These are phyloP conservation scores for Tetramorium simillimum DNA, from an alignment of 1,140 invertebrate genomes.

Conservation along the genomic window DNA sequence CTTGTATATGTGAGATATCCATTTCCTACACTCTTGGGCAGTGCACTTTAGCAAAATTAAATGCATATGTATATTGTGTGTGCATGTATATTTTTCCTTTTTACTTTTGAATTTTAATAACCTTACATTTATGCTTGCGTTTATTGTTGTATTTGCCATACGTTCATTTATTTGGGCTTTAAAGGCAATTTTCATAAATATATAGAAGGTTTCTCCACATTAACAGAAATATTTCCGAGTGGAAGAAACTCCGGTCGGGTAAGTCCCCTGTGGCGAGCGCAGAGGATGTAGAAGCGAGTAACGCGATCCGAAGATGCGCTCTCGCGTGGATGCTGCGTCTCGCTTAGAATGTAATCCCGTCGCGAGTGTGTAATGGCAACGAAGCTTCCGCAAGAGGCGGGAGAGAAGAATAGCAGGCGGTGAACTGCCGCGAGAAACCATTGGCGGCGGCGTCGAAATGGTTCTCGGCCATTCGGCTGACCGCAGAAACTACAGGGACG, in stretches of 20 bases:
- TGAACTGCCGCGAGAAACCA: constrained; percentile 49
- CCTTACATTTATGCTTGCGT: neutral
- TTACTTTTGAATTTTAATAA: constrained; percentile 2
- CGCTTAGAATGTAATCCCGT: constrained; percentile 56
- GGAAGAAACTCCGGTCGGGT: constrained; percentile 7
- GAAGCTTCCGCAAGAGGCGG: constrained; percentile 41
- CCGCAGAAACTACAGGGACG: constrained; percentile 21
- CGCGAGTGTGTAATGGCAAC: constrained; percentile 16
- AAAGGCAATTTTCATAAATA: constrained; percentile 47
- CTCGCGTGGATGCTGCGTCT: constrained; percentile 11
- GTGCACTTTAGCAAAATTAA: neutral
- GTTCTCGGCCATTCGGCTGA: constrained; percentile 38
- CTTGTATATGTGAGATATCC: neutral
- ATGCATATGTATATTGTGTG: neutral
- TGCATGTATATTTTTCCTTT: neutral
- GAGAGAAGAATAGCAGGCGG: constrained; percentile 53
- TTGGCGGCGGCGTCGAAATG: constrained; percentile 55
- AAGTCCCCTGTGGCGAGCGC: constrained; percentile 33
- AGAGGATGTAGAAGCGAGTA: neutral
- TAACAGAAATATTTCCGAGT: constrained; percentile 17
- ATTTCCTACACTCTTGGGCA: neutral
- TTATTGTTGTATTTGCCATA: neutral
- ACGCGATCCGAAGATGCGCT: constrained; percentile 44
- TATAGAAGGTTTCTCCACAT: constrained; percentile 12
- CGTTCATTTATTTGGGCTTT: neutral